Percentiles rank a stretch among this genome's conserved stretches.
phyloP scores from a whole-genome alignment of 2,888 invertebrate genomes.

The Tipula unca region DNA sequence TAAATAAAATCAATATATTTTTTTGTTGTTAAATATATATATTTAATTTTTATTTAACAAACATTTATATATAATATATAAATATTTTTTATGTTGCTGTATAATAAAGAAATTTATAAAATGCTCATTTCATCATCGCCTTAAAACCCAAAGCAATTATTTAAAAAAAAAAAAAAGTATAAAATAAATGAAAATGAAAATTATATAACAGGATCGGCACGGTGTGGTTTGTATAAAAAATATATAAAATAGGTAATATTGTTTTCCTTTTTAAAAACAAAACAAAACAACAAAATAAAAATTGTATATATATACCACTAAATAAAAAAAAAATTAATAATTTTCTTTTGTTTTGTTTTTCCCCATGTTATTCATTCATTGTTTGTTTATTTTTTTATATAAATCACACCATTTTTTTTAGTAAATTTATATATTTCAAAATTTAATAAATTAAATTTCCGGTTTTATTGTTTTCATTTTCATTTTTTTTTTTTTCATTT shows the following conservation, averaged over 20 bases:
- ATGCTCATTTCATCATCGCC: constrained; percentile 19
- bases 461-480: background rate
- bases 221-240: constrained; percentile 8
- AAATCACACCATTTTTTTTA: background rate
- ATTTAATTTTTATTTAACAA: background rate
- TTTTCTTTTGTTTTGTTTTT: background rate
- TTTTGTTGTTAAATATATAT: background rate
- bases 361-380: background rate
- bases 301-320: background rate
- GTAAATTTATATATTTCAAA: background rate
- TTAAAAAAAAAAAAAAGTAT: background rate
- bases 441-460: background rate
- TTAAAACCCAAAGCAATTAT: constrained; percentile 17
- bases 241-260: background rate
- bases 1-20: background rate
- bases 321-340: background rate
- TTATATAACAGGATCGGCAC: constrained; percentile 8
- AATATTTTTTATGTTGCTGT: constrained; percentile 14
- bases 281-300: background rate
- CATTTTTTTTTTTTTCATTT: background rate
- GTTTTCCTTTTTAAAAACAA: background rate
- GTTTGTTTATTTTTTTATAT: background rate
- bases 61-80: background rate
- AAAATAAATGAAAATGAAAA: constrained; percentile 4
- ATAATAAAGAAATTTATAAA: constrained; percentile 16